Percentiles rank a stretch among this genome's conserved stretches.
Evolutionary conservation across 2,888 invertebrate species (phyloP).

Genomic region (Caenorhabditis plicata): DNA sequence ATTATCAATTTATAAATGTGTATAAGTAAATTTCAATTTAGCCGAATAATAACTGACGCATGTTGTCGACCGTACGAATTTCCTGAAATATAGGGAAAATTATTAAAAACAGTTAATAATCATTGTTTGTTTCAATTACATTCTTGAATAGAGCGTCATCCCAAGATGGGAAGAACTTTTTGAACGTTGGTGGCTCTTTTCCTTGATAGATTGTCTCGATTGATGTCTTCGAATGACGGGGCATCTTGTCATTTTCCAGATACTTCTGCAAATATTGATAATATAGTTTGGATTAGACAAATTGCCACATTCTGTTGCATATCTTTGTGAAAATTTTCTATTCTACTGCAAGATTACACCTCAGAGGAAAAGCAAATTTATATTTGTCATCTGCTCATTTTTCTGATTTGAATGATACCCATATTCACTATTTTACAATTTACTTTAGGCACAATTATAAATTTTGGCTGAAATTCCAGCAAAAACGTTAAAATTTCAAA

Average conservation of each 20-base stretch:
- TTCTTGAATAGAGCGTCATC: conserved; percentile 67
- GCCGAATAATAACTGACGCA: conserved; percentile 61
- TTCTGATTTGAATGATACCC: too few species aligned
- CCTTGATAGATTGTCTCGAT: conserved; percentile 77
- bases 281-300: background rate
- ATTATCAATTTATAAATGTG: too few species aligned
- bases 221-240: conserved; percentile 74
- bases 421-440: too few species aligned
- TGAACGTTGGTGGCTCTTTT: conserved; percentile 78
- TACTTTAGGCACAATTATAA: too few species aligned
- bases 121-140: conserved; percentile 19
- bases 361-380: too few species aligned
- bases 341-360: too few species aligned
- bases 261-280: conserved; percentile 72
- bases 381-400: too few species aligned
- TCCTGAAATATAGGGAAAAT: conserved; percentile 38
- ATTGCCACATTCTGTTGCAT: too few species aligned
- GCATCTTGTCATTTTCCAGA: conserved; percentile 71
- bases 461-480: too few species aligned
- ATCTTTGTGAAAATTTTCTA: too few species aligned
- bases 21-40: too few species aligned
- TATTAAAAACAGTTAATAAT: background rate
- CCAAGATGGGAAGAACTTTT: conserved; percentile 78
- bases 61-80: conserved; percentile 53
- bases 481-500: too few species aligned